These are phyloP conservation scores for Carcina quercana DNA, from an alignment of 2,888 invertebrate species.

Conservation along the genomic window DNA sequence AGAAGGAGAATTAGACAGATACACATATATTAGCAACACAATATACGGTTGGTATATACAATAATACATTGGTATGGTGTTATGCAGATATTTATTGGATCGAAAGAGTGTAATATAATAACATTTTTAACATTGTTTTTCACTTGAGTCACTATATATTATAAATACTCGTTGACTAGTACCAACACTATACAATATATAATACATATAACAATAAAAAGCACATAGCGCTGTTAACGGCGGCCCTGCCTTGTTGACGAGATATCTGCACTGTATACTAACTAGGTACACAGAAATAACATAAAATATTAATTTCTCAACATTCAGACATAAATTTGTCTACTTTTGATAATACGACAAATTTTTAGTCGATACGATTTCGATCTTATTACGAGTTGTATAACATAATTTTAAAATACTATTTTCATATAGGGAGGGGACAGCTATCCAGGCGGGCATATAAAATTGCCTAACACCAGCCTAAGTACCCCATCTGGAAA, in stretches of 20 bases:
- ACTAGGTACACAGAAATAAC: not conserved
- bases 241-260: not conserved
- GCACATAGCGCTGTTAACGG: no score
- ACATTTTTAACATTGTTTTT: slow-evolving; percentile 51
- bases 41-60: slow-evolving; percentile 23
- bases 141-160: slow-evolving; percentile 52
- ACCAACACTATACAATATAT: slow-evolving; percentile 22
- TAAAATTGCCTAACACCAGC: no score
- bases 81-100: slow-evolving; percentile 67
- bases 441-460: no score
- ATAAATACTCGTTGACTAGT: slow-evolving; percentile 67
- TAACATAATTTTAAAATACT: no score
- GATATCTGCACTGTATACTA: not conserved
- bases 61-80: slow-evolving; percentile 45
- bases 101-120: slow-evolving; percentile 58
- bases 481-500: no score
- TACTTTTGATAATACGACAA: not conserved
- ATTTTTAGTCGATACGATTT: not conserved
- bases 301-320: not conserved
- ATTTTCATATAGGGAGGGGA: no score
- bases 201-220: slow-evolving; percentile 14
- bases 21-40: slow-evolving; percentile 1
- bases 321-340: not conserved
- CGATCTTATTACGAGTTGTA: no score
- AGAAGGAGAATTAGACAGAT: slow-evolving; percentile 17